Conservation (phyloP, 2,888 invertebrate species). For the Tromatobia lineatoria region DNA sequence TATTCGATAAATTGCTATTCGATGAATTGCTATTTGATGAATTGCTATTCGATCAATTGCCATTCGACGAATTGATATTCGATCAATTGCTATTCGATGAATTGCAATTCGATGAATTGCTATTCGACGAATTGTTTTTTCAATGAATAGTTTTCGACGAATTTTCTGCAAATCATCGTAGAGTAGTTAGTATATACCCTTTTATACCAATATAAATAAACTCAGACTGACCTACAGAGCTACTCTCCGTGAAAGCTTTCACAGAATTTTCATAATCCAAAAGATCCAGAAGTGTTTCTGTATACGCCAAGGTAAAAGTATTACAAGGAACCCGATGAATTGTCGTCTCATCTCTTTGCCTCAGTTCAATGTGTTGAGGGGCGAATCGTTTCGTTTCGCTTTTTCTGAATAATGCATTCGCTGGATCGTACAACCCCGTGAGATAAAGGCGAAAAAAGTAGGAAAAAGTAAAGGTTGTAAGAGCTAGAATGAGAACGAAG, state of each 20-base stretch:
- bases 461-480: slow-evolving; percentile 10
- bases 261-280: slow-evolving; percentile 22
- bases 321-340: slow-evolving; percentile 20
- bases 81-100: too few species aligned
- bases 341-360: slow-evolving; percentile 27
- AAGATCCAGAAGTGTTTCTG: slow-evolving; percentile 8
- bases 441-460: slow-evolving; percentile 11
- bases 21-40: too few species aligned
- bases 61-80: too few species aligned
- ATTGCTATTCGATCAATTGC: too few species aligned
- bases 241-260: slow-evolving; percentile 30
- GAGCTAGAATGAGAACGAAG: slow-evolving; percentile 11
- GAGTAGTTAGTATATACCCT: too few species aligned
- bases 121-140: too few species aligned
- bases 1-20: too few species aligned
- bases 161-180: too few species aligned
- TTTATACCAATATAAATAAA: too few species aligned
- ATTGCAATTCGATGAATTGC: too few species aligned
- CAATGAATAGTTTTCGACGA: too few species aligned
- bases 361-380: slow-evolving; percentile 27
- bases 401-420: slow-evolving; percentile 80
- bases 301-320: not conserved
- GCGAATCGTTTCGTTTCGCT: slow-evolving; percentile 61
- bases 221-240: too few species aligned
- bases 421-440: slow-evolving; percentile 40